phyloP scores from a whole-genome alignment of 1,140 invertebrate species.

The Eumeta japonica region DNA sequence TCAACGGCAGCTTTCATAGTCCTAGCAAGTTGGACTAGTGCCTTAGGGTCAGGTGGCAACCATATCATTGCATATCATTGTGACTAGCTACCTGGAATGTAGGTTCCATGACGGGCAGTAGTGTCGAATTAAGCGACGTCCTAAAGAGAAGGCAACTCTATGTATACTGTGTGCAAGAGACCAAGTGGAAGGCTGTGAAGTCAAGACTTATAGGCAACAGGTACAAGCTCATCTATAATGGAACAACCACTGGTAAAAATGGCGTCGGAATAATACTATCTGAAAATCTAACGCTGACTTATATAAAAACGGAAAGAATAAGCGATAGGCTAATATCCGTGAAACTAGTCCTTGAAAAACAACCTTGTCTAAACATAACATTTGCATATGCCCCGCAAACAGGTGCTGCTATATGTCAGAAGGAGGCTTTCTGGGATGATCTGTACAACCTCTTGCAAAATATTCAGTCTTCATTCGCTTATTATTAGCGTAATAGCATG shows the following conservation, averaged over 20 bases:
- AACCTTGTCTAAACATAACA: slow-evolving; percentile 2
- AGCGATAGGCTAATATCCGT: slow-evolving; percentile 7
- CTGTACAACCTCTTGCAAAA: slow-evolving; percentile 2
- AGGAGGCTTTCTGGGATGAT: slow-evolving; percentile 7
- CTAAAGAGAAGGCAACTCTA: background rate
- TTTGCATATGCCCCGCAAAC: slow-evolving; percentile 7
- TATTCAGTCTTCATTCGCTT: too few relatives aligned
- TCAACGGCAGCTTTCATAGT: too few relatives aligned
- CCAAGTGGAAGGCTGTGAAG: slow-evolving; percentile 11
- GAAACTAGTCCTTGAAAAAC: slow-evolving; percentile 4
- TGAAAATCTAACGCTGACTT: background rate
- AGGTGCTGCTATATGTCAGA: background rate
- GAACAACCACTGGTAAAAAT: background rate
- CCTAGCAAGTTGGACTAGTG: too few relatives aligned
- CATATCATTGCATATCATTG: too few relatives aligned
- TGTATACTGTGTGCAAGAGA: slow-evolving; percentile 3
- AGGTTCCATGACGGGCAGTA: slow-evolving; percentile 4
- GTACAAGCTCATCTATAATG: slow-evolving; percentile 10
- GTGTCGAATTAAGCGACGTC: slow-evolving; percentile 4
- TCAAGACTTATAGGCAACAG: slow-evolving; percentile 9
- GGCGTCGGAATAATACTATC: slow-evolving; percentile 8
- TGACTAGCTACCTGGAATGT: slow-evolving; percentile 5
- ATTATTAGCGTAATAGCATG: too few relatives aligned
- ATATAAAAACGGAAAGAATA: slow-evolving; percentile 1
- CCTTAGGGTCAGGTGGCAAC: too few relatives aligned